These are phyloP conservation scores for Acrobeloides nanus DNA, from an alignment of 2,888 invertebrate genomes.

Conservation along the genomic window DNA sequence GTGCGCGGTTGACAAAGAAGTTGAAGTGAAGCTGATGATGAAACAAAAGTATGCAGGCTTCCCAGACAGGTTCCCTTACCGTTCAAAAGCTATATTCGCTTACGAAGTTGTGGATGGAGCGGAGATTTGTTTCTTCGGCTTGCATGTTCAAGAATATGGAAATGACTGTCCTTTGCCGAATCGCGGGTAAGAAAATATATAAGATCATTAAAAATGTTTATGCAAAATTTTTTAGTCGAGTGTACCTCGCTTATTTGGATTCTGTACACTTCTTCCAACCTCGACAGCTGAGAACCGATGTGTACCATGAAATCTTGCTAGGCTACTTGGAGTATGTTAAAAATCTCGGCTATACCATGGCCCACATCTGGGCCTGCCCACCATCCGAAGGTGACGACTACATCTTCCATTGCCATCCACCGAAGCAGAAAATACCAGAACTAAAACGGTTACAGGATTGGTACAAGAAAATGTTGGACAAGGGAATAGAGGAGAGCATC, in stretches of 20 bases:
- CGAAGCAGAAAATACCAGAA: slow-evolving; percentile 98
- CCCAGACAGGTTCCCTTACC: slow-evolving; percentile 84
- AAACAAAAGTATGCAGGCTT: slow-evolving; percentile 65
- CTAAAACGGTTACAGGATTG: slow-evolving; percentile 98
- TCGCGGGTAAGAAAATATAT: too few species aligned
- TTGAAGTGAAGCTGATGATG: slow-evolving; percentile 99
- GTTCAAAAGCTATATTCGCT: slow-evolving; percentile 96
- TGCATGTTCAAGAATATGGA: slow-evolving; percentile 99
- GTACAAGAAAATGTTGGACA: slow-evolving; percentile 99
- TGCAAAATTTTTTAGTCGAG: too few species aligned
- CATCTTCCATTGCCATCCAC: slow-evolving; percentile 99
- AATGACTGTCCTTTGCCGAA: slow-evolving; percentile 91
- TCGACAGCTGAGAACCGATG: slow-evolving; percentile 87
- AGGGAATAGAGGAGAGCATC: slow-evolving; percentile 93
- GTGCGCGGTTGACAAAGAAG: slow-evolving; percentile 90
- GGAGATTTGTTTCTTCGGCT: slow-evolving; percentile 98
- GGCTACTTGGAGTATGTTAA: slow-evolving; percentile 98
- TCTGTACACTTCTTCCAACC: slow-evolving; percentile 99
- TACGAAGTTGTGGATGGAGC: slow-evolving; percentile 97
- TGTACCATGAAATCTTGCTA: slow-evolving; percentile 96
- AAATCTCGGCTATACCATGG: slow-evolving; percentile 92
- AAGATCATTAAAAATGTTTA: too few species aligned
- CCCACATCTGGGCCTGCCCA: slow-evolving; percentile 99
- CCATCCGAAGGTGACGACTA: slow-evolving; percentile 99
- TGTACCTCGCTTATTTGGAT: slow-evolving; percentile 97